Evolutionary conservation across 1,140 invertebrate species (phyloP), one percentile per base, ranked within the genome.

Genomic region (Physella acuta): DNA sequence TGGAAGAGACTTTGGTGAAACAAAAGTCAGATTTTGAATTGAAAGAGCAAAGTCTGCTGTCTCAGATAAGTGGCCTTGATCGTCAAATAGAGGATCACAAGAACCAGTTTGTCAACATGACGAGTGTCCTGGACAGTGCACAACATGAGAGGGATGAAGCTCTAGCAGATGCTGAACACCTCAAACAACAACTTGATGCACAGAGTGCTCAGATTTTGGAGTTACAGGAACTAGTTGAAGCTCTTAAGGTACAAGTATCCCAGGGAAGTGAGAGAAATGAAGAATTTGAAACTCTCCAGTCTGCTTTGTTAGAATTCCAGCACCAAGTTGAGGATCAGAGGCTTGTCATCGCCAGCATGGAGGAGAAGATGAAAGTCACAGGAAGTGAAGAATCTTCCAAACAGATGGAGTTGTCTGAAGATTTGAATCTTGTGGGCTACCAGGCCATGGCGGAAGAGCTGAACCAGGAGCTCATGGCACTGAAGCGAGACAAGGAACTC

Each of bases 241-340:
- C 39, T 14, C 53, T 73, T 0, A 71, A 11, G 11, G 63, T 31
- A 5, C 58, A 71, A 17, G 37, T 68, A 33, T 17, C 31, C 17
- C 44, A 66, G 2, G 36, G 51, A 8, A 60, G 51, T 33, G 67
- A 39, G 31, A n/a, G 36, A 17, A 33, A 28, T 66, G 66, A 56
- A 39, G 67, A 73, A 14, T 14, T 65, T 2, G 44, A 60, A 20
- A 60, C 67, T n/a, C 56, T 73, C 1, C 37, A 52, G 33, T 20
- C 67, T n/a, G 62, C 68, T 20, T 39, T 73, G 20, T 36, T 49
- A 24, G 67, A 73, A 34, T 58, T 68, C 30, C 66, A 69, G 67
- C 52, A 58, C 16, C 36, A 73, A 14, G 37, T 66, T 0, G 53
- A 66, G 37, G 63, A 73, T 37, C 67, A 69, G 55, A 37, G 20